Base-by-base conservation (phyloP, 2,888 invertebrate genomes). In the Choreutis nemorana region DNA sequence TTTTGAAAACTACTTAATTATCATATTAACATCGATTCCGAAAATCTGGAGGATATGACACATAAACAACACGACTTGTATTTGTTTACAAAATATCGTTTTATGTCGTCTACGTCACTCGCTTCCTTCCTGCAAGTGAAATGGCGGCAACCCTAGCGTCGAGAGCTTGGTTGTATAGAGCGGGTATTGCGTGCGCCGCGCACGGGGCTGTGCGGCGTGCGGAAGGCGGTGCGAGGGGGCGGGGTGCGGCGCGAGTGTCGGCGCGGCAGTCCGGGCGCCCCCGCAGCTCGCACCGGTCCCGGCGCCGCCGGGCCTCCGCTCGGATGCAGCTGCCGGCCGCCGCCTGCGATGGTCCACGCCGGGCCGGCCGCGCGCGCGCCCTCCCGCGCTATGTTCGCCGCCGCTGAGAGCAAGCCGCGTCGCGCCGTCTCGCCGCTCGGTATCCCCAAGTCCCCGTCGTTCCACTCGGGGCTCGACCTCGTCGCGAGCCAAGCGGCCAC, bases 381-480 rank as follows among this genome's bases (percentile, higher is more conserved):
- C 62, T 63, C 65, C 54, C 70, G 73, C 68, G 75, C 77, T 52
- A 75, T 75, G 77, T 78, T 79, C 60, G 54, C 72, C 66, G 72
- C 75, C 72, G 65, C 70, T 67, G 73, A 75, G 62, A 56, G 57
- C 44, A 73, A 73, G 56, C 72, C 79, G 59, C 77, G 73, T 42
- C 78, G 75, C 55, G 70, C 73, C 60, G 78, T 81, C 60, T 82
- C 83, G 55, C 82, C 83, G 48, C 79, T 87, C 63, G 89, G 91
- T 43, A 87, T 91, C 57, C 91, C 91, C 46, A 92, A 92, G 71
- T 91, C 91, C 51, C 91, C 91, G 42, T 91, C 91, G 59, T 91
- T 91, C 72, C 91, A 92, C 71, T 90, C 90, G 70, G 91, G 91
- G 33, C 81, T 91, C 45, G 91, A 91, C 64, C 83, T 89, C 53